phyloP scores from a whole-genome alignment of 1,140 invertebrate species.

The Zaprionus tsacasi region DNA sequence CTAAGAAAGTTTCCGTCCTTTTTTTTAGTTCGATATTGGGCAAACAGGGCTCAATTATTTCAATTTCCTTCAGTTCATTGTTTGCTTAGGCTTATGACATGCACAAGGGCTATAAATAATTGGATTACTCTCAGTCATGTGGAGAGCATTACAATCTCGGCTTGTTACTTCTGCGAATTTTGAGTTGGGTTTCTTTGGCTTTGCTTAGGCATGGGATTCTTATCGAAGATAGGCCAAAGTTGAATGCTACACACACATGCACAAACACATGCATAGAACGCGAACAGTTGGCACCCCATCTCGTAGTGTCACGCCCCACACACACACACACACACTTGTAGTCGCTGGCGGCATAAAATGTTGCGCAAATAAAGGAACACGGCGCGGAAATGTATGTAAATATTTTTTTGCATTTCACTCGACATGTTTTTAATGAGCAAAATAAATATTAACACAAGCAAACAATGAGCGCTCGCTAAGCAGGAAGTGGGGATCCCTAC shows the following conservation, averaged over 20 bases:
- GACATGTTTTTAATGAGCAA: conserved; percentile 73
- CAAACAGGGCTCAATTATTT: background rate
- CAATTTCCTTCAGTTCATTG: background rate
- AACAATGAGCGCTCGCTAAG: conserved; percentile 14
- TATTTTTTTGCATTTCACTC: conserved; percentile 69
- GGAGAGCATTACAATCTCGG: conserved; percentile 39
- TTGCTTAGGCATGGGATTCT: conserved; percentile 20
- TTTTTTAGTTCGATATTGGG: background rate
- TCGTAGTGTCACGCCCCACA: conserved; percentile 7
- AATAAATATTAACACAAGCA: conserved; percentile 62
- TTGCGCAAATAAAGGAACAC: conserved; percentile 53
- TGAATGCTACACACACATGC: conserved; percentile 7
- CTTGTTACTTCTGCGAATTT: conserved; percentile 19
- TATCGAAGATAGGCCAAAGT: conserved; percentile 64
- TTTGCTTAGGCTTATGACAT: background rate
- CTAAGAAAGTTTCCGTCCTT: too few species aligned
- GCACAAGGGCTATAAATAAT: background rate
- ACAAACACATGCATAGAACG: background rate
- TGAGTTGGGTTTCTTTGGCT: conserved; percentile 7
- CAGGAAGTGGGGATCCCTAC: conserved; percentile 8
- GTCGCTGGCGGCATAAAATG: conserved; percentile 33
- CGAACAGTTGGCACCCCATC: conserved; percentile 5
- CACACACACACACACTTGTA: conserved; percentile 6
- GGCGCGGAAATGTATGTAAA: conserved; percentile 63
- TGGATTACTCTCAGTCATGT: background rate